These are phyloP conservation scores for Pteropus alecto DNA, from an alignment of 2,113 vertebrate species.

Conservation along the genomic window DNA sequence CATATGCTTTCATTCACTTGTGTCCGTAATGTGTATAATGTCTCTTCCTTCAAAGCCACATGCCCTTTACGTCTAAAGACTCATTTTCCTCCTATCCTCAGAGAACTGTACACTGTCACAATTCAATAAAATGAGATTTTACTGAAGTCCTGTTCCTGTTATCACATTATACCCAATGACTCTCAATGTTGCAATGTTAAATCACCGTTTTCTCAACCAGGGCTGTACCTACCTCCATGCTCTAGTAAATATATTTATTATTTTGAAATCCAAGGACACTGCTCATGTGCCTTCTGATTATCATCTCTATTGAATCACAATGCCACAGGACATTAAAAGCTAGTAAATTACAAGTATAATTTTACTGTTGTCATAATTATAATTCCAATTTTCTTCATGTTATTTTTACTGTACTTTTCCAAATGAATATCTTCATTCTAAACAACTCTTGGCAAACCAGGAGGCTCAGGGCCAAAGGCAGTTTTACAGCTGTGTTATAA, in stretches of 20 bases:
- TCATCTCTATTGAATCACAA: background rate
- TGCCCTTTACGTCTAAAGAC: background rate
- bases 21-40: background rate
- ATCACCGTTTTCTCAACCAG: background rate
- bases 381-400: background rate
- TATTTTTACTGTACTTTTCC: background rate
- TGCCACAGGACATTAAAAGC: background rate
- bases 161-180: background rate
- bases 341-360: background rate
- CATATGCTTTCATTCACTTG: background rate
- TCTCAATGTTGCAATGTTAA: background rate
- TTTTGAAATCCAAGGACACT: background rate
- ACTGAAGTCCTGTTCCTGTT: background rate
- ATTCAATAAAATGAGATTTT: background rate
- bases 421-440: conserved; percentile 41
- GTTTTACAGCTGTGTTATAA: background rate
- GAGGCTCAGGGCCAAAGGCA: conserved; percentile 22
- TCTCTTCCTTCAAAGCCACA: background rate
- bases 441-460: conserved; percentile 29
- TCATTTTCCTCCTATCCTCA: background rate
- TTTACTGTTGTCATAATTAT: background rate
- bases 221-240: background rate
- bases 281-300: background rate
- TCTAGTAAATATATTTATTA: background rate
- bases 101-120: background rate